phyloP scores from a whole-genome alignment of 1,140 invertebrate species.

The Listronotus bonariensis region DNA sequence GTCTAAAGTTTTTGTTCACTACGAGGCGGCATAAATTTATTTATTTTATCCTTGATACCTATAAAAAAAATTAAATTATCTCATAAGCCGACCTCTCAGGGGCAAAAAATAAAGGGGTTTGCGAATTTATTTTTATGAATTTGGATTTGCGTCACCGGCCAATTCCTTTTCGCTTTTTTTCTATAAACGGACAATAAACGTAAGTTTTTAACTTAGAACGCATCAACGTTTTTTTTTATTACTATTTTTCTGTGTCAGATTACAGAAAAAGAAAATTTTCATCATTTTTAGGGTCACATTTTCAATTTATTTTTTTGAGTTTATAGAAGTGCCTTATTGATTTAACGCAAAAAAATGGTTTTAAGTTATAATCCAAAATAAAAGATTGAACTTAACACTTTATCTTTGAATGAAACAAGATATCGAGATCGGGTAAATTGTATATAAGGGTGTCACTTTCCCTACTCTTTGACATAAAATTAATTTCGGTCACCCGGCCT shows the following conservation, averaged over 20 bases:
- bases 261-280: not conserved
- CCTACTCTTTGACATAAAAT: no score
- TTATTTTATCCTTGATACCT: not conserved
- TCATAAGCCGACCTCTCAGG: not conserved
- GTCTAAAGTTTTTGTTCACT: no score
- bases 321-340: no score
- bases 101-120: slow-evolving; percentile 4
- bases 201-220: not conserved
- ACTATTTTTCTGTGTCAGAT: not conserved
- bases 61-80: slow-evolving; percentile 10
- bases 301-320: not conserved
- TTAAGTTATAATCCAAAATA: no score
- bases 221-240: not conserved
- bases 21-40: no score
- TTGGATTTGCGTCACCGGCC: slow-evolving; percentile 3
- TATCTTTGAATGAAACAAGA: no score
- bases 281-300: not conserved
- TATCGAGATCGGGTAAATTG: no score
- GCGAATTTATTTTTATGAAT: slow-evolving; percentile 12
- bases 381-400: no score
- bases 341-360: no score
- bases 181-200: slow-evolving; percentile 1
- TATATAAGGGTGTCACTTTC: no score
- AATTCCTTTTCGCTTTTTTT: not conserved
- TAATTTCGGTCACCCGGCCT: no score